These are phyloP conservation scores for Limanda limanda DNA, from an alignment of 2,113 vertebrate species.

Conservation along the genomic window DNA sequence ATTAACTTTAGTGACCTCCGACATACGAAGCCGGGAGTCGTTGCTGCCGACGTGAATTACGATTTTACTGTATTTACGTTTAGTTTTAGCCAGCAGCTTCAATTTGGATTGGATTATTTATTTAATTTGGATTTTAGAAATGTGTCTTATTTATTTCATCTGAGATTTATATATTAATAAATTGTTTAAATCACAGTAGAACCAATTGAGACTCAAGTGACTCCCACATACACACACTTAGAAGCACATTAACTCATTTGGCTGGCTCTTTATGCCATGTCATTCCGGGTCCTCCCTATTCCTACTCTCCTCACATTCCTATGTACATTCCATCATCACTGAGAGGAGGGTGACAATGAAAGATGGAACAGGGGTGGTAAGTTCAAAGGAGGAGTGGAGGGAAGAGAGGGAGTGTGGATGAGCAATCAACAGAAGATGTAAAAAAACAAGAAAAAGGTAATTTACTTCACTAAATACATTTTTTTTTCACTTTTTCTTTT, in stretches of 20 bases:
- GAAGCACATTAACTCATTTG: too few relatives aligned
- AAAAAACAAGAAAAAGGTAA: background rate
- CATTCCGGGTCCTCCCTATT: conserved; percentile 5
- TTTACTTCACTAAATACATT: background rate
- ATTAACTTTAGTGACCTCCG: too few relatives aligned
- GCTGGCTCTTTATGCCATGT: too few relatives aligned
- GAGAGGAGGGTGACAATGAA: background rate
- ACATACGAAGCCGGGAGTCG: too few relatives aligned
- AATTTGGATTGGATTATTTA: too few relatives aligned
- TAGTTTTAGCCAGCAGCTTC: too few relatives aligned
- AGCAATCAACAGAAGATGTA: background rate
- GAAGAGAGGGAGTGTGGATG: background rate
- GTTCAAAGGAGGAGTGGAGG: background rate
- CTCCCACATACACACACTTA: background rate
- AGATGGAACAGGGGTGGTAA: background rate
- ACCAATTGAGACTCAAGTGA: background rate
- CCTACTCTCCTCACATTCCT: conserved; percentile 27
- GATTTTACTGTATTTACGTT: too few relatives aligned
- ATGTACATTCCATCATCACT: conserved; percentile 20
- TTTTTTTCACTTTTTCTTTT: background rate
- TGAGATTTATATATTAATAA: too few relatives aligned
- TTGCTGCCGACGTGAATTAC: too few relatives aligned
- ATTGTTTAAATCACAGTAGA: too few relatives aligned
- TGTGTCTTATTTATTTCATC: too few relatives aligned
- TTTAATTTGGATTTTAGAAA: too few relatives aligned